Conservation (phyloP, 2,888 invertebrate species). For the Sisyra nigra region DNA sequence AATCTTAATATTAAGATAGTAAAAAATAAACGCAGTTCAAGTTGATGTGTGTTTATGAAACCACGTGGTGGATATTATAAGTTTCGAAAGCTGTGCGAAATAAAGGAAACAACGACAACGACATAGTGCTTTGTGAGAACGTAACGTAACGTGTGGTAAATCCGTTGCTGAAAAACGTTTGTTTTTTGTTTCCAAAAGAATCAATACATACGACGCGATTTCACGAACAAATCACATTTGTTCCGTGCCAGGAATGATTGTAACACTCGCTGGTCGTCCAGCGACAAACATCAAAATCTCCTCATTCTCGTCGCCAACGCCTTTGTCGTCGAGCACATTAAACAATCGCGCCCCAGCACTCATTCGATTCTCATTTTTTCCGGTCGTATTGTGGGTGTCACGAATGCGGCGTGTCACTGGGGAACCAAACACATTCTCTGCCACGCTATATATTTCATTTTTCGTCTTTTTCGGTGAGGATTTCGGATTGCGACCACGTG, state of each 20-base stretch:
- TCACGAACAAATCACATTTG: constrained; percentile 1
- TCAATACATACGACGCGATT: background rate
- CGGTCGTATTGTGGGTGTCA: constrained; percentile 1
- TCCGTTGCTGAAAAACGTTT: background rate
- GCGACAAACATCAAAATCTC: constrained; percentile 16
- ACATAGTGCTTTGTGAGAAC: background rate
- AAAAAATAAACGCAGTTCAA: too few species aligned
- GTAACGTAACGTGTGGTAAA: background rate
- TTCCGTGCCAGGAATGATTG: constrained; percentile 5
- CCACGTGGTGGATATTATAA: too few species aligned
- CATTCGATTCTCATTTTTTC: constrained; percentile 13
- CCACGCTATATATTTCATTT: too few species aligned
- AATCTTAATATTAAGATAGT: too few species aligned
- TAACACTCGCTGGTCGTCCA: constrained; percentile 8
- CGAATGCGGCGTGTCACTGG: constrained; percentile 1
- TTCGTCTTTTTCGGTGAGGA: too few species aligned
- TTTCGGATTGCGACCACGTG: constrained; percentile 11
- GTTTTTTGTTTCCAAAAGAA: background rate
- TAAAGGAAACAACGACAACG: too few species aligned
- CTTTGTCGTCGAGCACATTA: constrained; percentile 24
- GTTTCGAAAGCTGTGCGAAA: too few species aligned
- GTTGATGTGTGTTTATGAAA: too few species aligned
- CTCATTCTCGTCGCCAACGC: constrained; percentile 18
- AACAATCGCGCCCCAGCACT: constrained; percentile 24
- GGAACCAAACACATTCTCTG: background rate